Evolutionary conservation across 2,113 vertebrate genomes (phyloP).

Genomic region (Butorides virescens): DNA sequence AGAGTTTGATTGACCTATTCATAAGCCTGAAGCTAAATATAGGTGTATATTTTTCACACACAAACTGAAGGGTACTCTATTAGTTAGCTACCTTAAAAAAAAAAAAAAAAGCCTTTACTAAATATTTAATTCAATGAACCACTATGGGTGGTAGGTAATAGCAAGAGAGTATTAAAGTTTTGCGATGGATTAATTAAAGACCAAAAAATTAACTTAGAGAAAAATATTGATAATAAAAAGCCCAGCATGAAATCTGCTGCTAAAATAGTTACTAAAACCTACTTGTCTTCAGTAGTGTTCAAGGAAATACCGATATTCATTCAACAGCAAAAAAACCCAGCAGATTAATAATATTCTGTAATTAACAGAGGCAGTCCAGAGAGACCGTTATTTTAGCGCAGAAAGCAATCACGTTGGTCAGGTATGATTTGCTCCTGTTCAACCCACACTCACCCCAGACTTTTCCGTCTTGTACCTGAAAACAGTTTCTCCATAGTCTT

Average conservation of each 20-base stretch:
- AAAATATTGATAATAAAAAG: neutral
- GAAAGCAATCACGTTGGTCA: neutral
- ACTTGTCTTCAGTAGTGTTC: neutral
- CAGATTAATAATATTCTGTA: neutral
- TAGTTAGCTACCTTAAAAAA: neutral
- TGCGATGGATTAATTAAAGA: neutral
- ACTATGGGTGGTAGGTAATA: neutral
- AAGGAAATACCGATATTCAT: neutral
- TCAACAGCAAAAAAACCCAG: neutral
- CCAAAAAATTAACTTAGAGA: neutral
- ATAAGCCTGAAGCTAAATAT: neutral
- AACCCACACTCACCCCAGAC: neutral
- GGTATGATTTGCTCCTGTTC: neutral
- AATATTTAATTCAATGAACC: neutral
- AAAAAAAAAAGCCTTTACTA: neutral
- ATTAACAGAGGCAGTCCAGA: neutral
- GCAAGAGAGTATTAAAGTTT: neutral
- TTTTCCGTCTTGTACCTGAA: neutral
- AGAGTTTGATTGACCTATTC: neutral
- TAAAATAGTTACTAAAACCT: neutral
- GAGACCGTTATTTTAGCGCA: neutral
- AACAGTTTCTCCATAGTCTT: accelerated
- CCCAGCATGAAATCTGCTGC: neutral
- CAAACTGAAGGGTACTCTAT: neutral
- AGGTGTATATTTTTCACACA: neutral